Base-by-base conservation (phyloP, 2,113 vertebrate genomes). In the Mellivora capensis region DNA sequence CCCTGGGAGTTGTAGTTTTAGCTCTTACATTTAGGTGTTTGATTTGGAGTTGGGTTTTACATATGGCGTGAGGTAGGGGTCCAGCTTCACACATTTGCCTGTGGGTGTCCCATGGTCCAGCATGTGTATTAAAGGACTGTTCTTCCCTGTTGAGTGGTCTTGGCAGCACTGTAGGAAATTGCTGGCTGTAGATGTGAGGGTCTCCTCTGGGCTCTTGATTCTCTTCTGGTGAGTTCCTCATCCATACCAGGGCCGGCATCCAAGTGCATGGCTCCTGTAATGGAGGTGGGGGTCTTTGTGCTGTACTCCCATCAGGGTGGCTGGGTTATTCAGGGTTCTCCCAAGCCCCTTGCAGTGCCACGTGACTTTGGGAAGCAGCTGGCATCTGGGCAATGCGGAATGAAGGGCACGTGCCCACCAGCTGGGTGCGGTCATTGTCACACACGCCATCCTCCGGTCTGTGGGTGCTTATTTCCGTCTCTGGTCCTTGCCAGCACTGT, bases 161-260 rank as follows among this genome's bases (percentile, higher is more conserved):
- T 64, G 10, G 64, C 21, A 12, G 52, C 49, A 7, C 29, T 8
- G 4, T 17, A 29, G 72, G 14, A 29, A 76, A 44, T 31, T 13
- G 12, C 14, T 42, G 6, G 23, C 72, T 44, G 3, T 27, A 42
- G 72, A 27, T 39, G 7, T 1, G 0, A 74, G 39, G 47, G 18
- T 25, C 44, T 20, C 13, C 49, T 54, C 27, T 8, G 34, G 59
- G 37, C 31, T 3, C 61, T 54, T 7, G 2, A 1, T 6, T 54
- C 47, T 17, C 29, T 18, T 23, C 27, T 3, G 2, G 12, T 12
- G 77, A 14, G 49, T 25, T 27, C 42, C 6, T 4, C 0, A 2
- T 37, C 23, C 9, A 9, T 47, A 54, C 4, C 34, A 6, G 15
- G 2, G 9, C 52, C 15, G 0, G 17, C 57, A 59, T 20, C 57